Evolutionary conservation across 64 coral and sea anemone species (phyloP).

Genomic region (Stylophora pistillata): DNA sequence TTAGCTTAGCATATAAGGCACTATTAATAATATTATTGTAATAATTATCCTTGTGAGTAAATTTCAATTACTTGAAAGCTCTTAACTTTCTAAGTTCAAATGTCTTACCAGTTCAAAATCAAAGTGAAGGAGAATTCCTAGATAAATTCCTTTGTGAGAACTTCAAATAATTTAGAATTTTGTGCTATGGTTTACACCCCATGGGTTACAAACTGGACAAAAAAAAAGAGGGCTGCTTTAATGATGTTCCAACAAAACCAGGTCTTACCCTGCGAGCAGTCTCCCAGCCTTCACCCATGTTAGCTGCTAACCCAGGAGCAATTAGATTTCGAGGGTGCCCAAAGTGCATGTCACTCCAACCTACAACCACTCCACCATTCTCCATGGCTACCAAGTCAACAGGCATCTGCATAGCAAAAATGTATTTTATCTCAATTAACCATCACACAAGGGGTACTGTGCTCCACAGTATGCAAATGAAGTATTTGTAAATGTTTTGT

Average conservation of each 20-base stretch:
- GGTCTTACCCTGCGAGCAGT: constrained; percentile 68
- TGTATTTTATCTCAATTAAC: not conserved
- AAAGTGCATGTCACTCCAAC: constrained; percentile 86
- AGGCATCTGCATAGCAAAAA: constrained; percentile 12
- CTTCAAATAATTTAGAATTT: no score
- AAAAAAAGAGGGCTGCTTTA: no score
- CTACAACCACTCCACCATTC: constrained; percentile 75
- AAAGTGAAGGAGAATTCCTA: no score
- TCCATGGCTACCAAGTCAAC: constrained; percentile 78
- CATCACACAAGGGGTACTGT: not conserved
- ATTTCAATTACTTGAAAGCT: no score
- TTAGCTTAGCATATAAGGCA: no score
- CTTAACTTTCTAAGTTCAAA: no score
- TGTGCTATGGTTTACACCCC: no score
- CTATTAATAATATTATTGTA: no score
- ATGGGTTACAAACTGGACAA: no score
- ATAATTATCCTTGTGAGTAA: no score
- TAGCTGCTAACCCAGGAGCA: constrained; percentile 69
- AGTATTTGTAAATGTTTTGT: not conserved
- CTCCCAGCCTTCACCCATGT: constrained; percentile 95
- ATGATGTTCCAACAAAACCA: not conserved
- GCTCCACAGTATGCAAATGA: not conserved
- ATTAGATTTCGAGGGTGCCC: constrained; percentile 88
- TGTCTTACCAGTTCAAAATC: no score
- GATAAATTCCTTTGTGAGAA: no score